Evolutionary conservation across 1,140 invertebrate species (phyloP).

Genomic region (Venustaconcha ellipsiformis): DNA sequence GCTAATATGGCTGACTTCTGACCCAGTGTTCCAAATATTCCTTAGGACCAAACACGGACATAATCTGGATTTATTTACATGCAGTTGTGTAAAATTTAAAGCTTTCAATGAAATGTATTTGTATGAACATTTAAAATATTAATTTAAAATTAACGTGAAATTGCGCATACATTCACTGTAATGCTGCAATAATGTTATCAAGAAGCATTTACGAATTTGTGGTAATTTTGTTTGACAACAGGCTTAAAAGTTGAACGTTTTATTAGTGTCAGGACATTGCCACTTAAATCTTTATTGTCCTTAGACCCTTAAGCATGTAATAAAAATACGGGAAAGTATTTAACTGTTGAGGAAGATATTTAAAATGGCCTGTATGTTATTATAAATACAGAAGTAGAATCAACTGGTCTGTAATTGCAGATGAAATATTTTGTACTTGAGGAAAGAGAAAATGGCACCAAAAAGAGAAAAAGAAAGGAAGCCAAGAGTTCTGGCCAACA

Average conservation of each 20-base stretch:
- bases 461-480: slow-evolving; percentile 45
- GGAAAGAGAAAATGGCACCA: slow-evolving; percentile 33
- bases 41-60: neutral
- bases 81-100: neutral
- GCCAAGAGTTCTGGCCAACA: slow-evolving; percentile 56
- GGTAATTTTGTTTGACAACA: too few relatives aligned
- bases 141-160: neutral
- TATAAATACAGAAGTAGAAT: neutral
- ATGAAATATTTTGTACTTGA: neutral
- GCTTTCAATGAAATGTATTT: neutral
- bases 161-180: neutral
- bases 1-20: slow-evolving; percentile 41
- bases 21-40: neutral
- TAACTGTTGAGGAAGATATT: neutral
- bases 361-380: slow-evolving; percentile 1
- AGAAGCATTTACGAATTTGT: too few relatives aligned
- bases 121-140: neutral
- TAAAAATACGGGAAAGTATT: neutral
- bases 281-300: neutral
- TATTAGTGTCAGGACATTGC: neutral
- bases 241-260: neutral
- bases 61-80: neutral
- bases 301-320: neutral
- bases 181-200: neutral
- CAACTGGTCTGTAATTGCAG: neutral